Evolutionary conservation across 1,140 invertebrate genomes (phyloP).

Genomic region (Neodiprion lecontei): DNA sequence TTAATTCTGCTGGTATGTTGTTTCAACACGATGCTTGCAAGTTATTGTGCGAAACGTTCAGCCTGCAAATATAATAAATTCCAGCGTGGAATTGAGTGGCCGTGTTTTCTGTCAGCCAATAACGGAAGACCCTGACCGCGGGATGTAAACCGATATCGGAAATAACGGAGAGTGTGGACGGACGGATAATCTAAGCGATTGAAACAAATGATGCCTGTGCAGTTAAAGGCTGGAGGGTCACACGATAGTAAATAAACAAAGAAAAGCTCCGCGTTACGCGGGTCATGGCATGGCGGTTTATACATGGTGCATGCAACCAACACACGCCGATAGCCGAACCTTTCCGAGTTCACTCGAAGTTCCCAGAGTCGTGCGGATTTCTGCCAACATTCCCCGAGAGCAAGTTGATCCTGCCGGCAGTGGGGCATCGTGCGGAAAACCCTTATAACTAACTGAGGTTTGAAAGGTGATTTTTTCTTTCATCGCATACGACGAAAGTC

Average conservation of each 20-base stretch:
- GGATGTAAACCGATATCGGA: too few relatives aligned
- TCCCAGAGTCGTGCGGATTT: not conserved
- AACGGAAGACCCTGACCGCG: too few relatives aligned
- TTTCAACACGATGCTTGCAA: too few relatives aligned
- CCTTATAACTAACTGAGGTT: not conserved
- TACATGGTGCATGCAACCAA: not conserved
- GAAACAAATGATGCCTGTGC: too few relatives aligned
- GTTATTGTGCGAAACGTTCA: too few relatives aligned
- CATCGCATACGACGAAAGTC: too few relatives aligned
- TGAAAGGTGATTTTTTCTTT: not conserved
- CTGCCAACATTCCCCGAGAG: not conserved
- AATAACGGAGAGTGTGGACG: too few relatives aligned
- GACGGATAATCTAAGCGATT: too few relatives aligned
- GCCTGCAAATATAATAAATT: too few relatives aligned
- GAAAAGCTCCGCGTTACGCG: constrained; percentile 4
- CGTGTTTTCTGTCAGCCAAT: too few relatives aligned
- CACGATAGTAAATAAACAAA: not conserved
- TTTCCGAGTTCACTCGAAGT: constrained; percentile 5
- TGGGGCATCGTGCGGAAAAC: not conserved
- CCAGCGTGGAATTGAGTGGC: too few relatives aligned
- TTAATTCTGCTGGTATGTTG: too few relatives aligned
- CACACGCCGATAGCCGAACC: not conserved
- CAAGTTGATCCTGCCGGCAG: constrained; percentile 11
- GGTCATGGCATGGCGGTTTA: constrained; percentile 7
- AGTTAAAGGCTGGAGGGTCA: not conserved